These are phyloP conservation scores for Oceanites oceanicus DNA, from an alignment of 2,113 vertebrate species.

Conservation along the genomic window DNA sequence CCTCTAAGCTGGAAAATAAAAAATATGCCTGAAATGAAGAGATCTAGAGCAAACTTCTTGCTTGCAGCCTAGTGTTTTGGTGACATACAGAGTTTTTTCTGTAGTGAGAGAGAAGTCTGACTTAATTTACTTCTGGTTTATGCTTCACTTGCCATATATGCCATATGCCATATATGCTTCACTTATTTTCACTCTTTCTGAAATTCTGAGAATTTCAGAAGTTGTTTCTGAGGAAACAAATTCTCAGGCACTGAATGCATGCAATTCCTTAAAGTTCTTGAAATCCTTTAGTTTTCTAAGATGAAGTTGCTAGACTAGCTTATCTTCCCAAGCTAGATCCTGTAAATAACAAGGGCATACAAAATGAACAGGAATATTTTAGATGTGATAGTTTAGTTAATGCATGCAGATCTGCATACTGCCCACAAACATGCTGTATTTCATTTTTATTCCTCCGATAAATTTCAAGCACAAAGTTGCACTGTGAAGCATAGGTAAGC, in stretches of 20 bases:
- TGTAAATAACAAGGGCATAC: not conserved
- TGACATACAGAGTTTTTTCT: not conserved
- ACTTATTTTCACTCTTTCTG: not conserved
- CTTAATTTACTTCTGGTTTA: not conserved
- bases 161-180: not conserved
- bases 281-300: not conserved
- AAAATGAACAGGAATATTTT: constrained; percentile 36
- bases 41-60: not conserved
- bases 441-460: constrained; percentile 37
- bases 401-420: not conserved
- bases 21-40: not conserved
- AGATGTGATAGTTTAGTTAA: constrained; percentile 32
- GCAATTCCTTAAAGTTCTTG: not conserved
- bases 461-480: constrained; percentile 38
- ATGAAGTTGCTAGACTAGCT: not conserved
- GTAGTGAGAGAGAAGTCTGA: not conserved
- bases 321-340: not conserved
- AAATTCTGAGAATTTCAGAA: not conserved
- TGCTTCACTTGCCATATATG: too few relatives aligned
- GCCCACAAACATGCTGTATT: constrained; percentile 26
- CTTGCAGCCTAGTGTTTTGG: not conserved
- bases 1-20: not conserved
- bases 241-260: not conserved
- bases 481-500: constrained; percentile 43
- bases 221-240: not conserved